Percentiles rank a stretch among this genome's conserved stretches.
These are phyloP conservation scores for Trichonephila clavipes DNA, from an alignment of 1,140 invertebrate genomes.

Conservation along the genomic window DNA sequence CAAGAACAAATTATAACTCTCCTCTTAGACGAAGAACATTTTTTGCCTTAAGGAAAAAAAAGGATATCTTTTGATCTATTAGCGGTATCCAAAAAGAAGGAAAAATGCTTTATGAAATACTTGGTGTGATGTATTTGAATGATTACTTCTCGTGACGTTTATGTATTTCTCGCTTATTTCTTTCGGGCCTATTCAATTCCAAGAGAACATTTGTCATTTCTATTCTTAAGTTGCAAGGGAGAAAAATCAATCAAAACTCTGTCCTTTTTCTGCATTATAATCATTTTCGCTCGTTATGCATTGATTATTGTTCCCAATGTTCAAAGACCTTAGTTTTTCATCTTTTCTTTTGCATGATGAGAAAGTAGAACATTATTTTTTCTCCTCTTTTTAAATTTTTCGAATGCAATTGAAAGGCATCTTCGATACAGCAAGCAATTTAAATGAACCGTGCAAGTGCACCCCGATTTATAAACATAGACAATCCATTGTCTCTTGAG, in stretches of 20 bases:
- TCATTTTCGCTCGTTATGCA: constrained; percentile 48
- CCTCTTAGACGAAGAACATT: background rate
- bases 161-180: constrained; percentile 71
- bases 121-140: constrained; percentile 68
- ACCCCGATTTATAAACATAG: constrained; percentile 10
- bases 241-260: constrained; percentile 59
- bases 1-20: constrained; percentile 37
- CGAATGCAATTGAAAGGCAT: background rate
- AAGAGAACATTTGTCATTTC: constrained; percentile 69
- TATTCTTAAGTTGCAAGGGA: constrained; percentile 45
- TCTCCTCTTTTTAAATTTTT: background rate
- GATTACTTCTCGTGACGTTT: constrained; percentile 63
- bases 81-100: constrained; percentile 15
- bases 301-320: constrained; percentile 45
- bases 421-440: background rate
- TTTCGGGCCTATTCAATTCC: constrained; percentile 45
- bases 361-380: background rate
- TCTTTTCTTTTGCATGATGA: constrained; percentile 5
- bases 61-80: constrained; percentile 60
- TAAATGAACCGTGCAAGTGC: constrained; percentile 28
- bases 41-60: constrained; percentile 11
- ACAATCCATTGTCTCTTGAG: background rate
- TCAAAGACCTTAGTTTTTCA: constrained; percentile 1
- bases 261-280: constrained; percentile 62
- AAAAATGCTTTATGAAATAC: constrained; percentile 63